Percentiles rank a stretch among this genome's conserved stretches.
Evolutionary conservation across 1,140 invertebrate genomes (phyloP).

Genomic region (Cherax destructor): DNA sequence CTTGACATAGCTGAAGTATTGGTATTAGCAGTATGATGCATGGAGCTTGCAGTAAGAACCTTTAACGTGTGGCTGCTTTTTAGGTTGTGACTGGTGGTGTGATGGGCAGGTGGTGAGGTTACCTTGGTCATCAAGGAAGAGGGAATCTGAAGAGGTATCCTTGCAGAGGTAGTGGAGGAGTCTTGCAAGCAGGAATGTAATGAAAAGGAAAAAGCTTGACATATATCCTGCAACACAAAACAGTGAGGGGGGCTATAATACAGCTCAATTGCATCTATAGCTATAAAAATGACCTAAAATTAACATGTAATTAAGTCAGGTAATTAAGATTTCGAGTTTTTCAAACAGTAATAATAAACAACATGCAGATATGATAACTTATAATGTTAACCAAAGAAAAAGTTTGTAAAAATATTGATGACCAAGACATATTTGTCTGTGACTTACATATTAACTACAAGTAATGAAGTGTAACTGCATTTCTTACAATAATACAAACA

Average conservation of each 20-base stretch:
- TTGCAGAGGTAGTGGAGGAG: background rate
- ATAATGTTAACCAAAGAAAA: too few species aligned
- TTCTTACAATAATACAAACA: too few species aligned
- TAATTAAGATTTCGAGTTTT: background rate
- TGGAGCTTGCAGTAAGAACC: background rate
- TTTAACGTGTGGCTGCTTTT: background rate
- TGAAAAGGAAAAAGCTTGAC: constrained; percentile 9
- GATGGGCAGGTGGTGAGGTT: background rate
- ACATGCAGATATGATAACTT: background rate
- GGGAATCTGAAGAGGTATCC: background rate
- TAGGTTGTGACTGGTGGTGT: background rate
- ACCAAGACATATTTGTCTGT: too few species aligned
- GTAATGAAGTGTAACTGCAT: too few species aligned
- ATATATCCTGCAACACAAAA: constrained; percentile 13
- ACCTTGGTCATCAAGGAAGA: background rate
- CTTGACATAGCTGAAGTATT: background rate
- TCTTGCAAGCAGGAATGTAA: constrained; percentile 14
- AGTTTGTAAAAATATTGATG: too few species aligned
- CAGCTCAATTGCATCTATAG: background rate
- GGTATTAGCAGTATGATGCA: background rate
- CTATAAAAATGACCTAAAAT: background rate
- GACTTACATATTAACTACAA: too few species aligned
- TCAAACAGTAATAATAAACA: background rate
- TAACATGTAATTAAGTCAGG: background rate
- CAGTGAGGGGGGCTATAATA: background rate